A percentile compares a stretch with the other conserved stretches of the same genome.
phyloP scores from a whole-genome alignment of 2,888 invertebrate genomes.

The Sclerodermus sp. region DNA sequence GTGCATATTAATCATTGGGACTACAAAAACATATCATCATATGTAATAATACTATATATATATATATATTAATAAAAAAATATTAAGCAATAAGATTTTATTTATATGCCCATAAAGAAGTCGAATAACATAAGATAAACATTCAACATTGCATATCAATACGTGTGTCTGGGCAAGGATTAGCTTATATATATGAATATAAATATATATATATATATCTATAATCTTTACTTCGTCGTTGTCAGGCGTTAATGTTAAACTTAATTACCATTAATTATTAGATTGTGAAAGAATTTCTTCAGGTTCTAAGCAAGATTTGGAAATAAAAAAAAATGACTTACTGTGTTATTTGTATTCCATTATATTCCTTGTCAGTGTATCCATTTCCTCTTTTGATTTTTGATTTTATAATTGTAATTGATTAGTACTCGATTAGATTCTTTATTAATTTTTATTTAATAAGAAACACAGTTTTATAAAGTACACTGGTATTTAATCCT shows the following conservation, averaged over 20 bases:
- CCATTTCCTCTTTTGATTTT: neutral
- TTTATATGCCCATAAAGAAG: constrained; percentile 51
- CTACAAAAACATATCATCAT: constrained; percentile 59
- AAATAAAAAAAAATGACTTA: constrained; percentile 48
- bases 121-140: constrained; percentile 30
- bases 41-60: constrained; percentile 37
- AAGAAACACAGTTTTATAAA: too few relatives aligned
- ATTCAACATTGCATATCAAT: constrained; percentile 55
- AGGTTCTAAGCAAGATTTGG: constrained; percentile 55
- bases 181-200: constrained; percentile 48
- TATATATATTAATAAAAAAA: constrained; percentile 35
- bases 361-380: neutral
- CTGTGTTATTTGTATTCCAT: too few relatives aligned
- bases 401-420: too few relatives aligned
- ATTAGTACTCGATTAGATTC: too few relatives aligned
- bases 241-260: constrained; percentile 56
- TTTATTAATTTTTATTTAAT: too few relatives aligned
- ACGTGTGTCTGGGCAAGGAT: constrained; percentile 56
- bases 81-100: constrained; percentile 56
- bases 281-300: constrained; percentile 55
- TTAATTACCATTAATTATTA: constrained; percentile 49
- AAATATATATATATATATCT: constrained; percentile 39
- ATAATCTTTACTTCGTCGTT: constrained; percentile 54
- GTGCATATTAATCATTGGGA: constrained; percentile 59
- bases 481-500: too few relatives aligned